Base-by-base conservation (phyloP, 2,797 vertebrate genomes). In the Pterois miles region DNA sequence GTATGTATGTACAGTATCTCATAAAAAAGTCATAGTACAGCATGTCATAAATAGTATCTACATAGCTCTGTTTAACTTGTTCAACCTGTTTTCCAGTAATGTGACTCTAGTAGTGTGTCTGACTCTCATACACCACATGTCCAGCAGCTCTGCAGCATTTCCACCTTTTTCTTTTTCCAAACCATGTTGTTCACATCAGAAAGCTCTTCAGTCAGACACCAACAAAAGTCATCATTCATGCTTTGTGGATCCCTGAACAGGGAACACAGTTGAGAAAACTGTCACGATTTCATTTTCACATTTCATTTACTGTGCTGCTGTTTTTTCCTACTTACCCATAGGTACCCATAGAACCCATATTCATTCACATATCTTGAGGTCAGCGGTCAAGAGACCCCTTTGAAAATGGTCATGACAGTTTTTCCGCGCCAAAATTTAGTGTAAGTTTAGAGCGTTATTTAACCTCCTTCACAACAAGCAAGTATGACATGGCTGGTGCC, bases 141-240 rank as follows among this genome's bases (percentile, higher is more conserved):
- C 34, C 11, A 6, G 81, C 27, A 56, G 12, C n/a, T 53, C 6
- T 34, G 4, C 11, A 5, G 6, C 5, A 4, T 11, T 8, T 82
- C 90, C 90, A 92, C 87, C 71, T 65, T 25, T 50, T 74, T 11
- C 7, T 38, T 65, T 25, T 50, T 74, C 9, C 7, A 33, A 27
- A 23, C 10, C 5, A 8, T 22, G 29, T 23, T 25, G 66, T 27
- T 25, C 23, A 46, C 0, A 14, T 34, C 59, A 27, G 46, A 16
- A 2, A 20, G 20, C 3, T 13, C 9, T 13, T 65, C 29, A 20
- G 6, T 60, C 23, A 62, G 22, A 8, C 3, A 3, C 25, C 1
- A 31, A n/a, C 40, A 18, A n/a, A 27, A 29, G 43, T 48, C 8
- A 4, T 20, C 20, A 43, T 48, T 48, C n/a, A 0, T 48, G 46